Evolutionary conservation across 2,888 invertebrate species (phyloP).

Genomic region (Parnassius smintheus): DNA sequence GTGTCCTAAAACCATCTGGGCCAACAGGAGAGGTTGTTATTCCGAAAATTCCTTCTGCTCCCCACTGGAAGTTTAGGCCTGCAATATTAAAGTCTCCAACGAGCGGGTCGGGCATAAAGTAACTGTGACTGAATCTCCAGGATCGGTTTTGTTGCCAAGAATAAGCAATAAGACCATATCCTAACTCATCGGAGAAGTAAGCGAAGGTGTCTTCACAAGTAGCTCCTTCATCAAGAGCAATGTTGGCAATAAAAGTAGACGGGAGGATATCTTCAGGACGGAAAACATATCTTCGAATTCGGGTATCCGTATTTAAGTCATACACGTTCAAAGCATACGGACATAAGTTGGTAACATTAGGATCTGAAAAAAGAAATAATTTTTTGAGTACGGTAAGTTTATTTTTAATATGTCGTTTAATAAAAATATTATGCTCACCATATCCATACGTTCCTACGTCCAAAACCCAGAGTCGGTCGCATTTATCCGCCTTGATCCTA

Average conservation of each 20-base stretch:
- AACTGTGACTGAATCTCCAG: constrained; percentile 90
- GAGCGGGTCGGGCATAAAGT: constrained; percentile 90
- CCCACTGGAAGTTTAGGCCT: constrained; percentile 93
- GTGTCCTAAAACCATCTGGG: constrained; percentile 84
- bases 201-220: constrained; percentile 89
- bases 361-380: constrained; percentile 50
- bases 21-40: constrained; percentile 86
- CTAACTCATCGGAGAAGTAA: constrained; percentile 91
- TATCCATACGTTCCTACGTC: constrained; percentile 92
- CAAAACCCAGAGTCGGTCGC: constrained; percentile 90
- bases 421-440: constrained; percentile 59
- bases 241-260: constrained; percentile 92
- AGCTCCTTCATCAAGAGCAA: constrained; percentile 88
- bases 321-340: constrained; percentile 90
- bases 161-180: constrained; percentile 90
- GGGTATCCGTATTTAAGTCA: constrained; percentile 86
- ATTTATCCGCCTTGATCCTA: constrained; percentile 88
- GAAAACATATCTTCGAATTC: constrained; percentile 85
- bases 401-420: not conserved
- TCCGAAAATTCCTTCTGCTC: constrained; percentile 90
- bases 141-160: constrained; percentile 88
- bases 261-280: constrained; percentile 87
- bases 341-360: constrained; percentile 85
- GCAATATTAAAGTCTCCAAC: constrained; percentile 89
- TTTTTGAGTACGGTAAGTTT: not conserved